Conservation (phyloP, 2,113 vertebrate genomes). For the Tetrax tetrax region DNA sequence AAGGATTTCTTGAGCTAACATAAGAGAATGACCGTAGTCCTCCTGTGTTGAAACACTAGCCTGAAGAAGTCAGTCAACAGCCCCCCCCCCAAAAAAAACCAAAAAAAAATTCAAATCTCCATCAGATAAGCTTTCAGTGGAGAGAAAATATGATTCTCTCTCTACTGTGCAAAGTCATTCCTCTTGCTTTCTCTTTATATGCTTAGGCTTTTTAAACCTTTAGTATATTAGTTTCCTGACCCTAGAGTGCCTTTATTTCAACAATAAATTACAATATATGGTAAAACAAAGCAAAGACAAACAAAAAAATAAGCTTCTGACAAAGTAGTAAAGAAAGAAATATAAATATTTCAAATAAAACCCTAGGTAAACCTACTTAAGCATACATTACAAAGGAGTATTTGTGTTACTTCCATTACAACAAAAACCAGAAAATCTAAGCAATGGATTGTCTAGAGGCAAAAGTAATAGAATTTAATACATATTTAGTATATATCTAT, state of each 20-base stretch:
- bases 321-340: not conserved
- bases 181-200: not conserved
- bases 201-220: not conserved
- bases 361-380: not conserved
- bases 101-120: not conserved
- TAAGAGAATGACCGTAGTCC: not conserved
- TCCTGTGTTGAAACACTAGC: not conserved
- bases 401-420: not conserved
- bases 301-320: not conserved
- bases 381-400: not conserved
- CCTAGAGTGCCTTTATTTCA: slow-evolving; percentile 1
- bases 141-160: not conserved
- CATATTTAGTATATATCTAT: not conserved
- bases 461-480: not conserved
- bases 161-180: not conserved
- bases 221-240: not conserved
- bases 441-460: not conserved
- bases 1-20: not conserved
- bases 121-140: not conserved
- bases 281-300: slow-evolving; percentile 37
- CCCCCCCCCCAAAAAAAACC: not conserved
- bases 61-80: not conserved
- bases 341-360: slow-evolving; percentile 26
- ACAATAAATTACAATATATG: slow-evolving; percentile 38
- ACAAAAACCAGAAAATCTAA: not conserved